Evolutionary conservation across 2,797 vertebrate species (phyloP).

Genomic region (Phalloptychus januarius): DNA sequence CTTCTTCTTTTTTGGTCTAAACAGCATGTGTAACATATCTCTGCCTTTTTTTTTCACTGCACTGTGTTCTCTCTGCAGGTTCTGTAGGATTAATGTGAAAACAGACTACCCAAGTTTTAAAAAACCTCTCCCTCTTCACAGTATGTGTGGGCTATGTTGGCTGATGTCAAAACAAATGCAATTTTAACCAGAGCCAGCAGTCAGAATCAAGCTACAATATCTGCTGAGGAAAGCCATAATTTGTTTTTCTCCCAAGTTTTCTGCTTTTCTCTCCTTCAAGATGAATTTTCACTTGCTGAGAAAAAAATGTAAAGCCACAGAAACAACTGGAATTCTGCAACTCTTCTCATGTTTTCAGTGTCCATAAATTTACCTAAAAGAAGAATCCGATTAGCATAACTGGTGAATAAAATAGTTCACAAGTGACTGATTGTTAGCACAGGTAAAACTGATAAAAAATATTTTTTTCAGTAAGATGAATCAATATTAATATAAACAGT

Average conservation of each 20-base stretch:
- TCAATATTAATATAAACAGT: neutral
- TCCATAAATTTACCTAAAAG: slow-evolving; percentile 15
- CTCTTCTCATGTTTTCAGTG: slow-evolving; percentile 26
- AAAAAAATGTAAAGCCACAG: slow-evolving; percentile 37
- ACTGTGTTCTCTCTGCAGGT: slow-evolving; percentile 18
- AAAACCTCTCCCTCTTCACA: slow-evolving; percentile 37
- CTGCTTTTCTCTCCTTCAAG: slow-evolving; percentile 43
- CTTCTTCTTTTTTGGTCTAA: neutral
- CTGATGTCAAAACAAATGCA: slow-evolving; percentile 68
- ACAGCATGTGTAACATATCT: slow-evolving; percentile 5
- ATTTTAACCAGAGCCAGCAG: slow-evolving; percentile 54
- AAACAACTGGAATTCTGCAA: slow-evolving; percentile 25
- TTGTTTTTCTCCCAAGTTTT: slow-evolving; percentile 64
- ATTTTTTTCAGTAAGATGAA: neutral
- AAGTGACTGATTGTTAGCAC: neutral
- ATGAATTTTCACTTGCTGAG: slow-evolving; percentile 39
- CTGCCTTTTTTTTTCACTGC: slow-evolving; percentile 35
- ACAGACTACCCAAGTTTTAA: slow-evolving; percentile 7
- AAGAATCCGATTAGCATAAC: neutral
- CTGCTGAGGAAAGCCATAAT: slow-evolving; percentile 63
- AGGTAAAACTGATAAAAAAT: neutral
- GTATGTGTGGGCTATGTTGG: slow-evolving; percentile 58
- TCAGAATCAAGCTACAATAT: slow-evolving; percentile 59
- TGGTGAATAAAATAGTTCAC: neutral
- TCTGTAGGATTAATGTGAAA: slow-evolving; percentile 43